These are phyloP conservation scores for Elaphurus davidianus DNA, from an alignment of 2,113 vertebrate species.

Conservation along the genomic window DNA sequence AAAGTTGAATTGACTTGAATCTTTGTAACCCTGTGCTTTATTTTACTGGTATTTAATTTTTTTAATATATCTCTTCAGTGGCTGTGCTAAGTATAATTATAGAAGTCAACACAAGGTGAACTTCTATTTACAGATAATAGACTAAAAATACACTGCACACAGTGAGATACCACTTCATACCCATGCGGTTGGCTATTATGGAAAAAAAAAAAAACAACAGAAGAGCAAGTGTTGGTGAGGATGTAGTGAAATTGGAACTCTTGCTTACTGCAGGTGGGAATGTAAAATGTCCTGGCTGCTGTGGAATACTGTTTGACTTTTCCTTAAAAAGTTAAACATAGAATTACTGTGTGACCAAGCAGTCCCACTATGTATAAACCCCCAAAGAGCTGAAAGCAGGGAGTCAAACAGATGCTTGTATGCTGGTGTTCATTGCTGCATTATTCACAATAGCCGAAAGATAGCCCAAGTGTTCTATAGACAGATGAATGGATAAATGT, in stretches of 20 bases:
- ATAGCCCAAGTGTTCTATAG: neutral
- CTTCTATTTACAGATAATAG: conserved; percentile 10
- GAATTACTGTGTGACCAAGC: neutral
- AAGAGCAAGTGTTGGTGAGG: neutral
- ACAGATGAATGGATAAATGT: neutral
- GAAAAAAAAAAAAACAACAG: neutral
- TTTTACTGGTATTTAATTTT: neutral
- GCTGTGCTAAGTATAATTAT: neutral
- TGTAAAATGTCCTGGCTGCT: neutral
- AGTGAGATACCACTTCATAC: neutral
- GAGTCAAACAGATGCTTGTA: neutral
- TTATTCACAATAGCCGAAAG: neutral
- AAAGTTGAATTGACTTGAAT: conserved; percentile 15
- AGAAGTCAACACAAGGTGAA: conserved; percentile 26
- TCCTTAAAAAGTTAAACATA: neutral
- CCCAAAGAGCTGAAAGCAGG: neutral
- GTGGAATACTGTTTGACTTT: neutral
- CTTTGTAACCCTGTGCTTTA: neutral
- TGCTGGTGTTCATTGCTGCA: neutral
- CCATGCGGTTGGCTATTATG: neutral
- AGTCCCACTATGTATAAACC: neutral
- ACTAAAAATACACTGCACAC: neutral
- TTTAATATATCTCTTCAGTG: neutral
- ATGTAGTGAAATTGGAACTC: neutral
- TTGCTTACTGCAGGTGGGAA: neutral